Evolutionary conservation across 2,113 vertebrate genomes (phyloP), one percentile per base, ranked within the genome.

Genomic region (Hassar affinis): DNA sequence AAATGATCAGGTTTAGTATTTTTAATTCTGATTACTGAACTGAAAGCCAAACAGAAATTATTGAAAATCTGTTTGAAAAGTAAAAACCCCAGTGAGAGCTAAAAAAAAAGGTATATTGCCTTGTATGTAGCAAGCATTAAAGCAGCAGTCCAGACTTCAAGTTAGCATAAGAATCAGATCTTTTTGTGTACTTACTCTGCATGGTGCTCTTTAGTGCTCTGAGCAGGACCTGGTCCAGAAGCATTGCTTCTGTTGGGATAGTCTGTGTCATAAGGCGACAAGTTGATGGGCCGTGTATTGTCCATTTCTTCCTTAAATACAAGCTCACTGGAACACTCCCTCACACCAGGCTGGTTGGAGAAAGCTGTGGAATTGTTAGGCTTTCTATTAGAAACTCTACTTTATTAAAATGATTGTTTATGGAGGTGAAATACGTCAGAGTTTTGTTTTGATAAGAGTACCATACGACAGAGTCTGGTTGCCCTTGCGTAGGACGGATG

Each of bases 401-500:
- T 82, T 47, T 27, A 59, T 62, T 62, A 54, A 51, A 64, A 75
- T 30, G 10, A 57, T 18, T 6, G 25, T 38, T 12, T 49, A 72
- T 77, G 74, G 3, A 77, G 11, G 51, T 33, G 25, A 56, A 38
- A 56, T 56, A 54, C 33, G 9, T 52, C 33, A 20, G 30, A 49
- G 1, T 11, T 33, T 62, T 61, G 22, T 77, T 51, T 3, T 47
- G 59, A n/a, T n/a, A 56, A 74, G 17, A 56, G 22, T 81, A 90
- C 86, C 86, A 72, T 88, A 84, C 35, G 88, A 47, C 27, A 88
- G 77, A n/a, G 74, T 68, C 66, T 87, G 87, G 84, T 84, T 84
- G 35, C 86, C 86, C 71, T 82, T 86, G 22, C 90, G 87, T 30
- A 90, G 86, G 49, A 90, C 90, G 35, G 90, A 89, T 20, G 90